Base-by-base conservation (phyloP, 2,888 invertebrate species). In the Proisotoma minuta region DNA sequence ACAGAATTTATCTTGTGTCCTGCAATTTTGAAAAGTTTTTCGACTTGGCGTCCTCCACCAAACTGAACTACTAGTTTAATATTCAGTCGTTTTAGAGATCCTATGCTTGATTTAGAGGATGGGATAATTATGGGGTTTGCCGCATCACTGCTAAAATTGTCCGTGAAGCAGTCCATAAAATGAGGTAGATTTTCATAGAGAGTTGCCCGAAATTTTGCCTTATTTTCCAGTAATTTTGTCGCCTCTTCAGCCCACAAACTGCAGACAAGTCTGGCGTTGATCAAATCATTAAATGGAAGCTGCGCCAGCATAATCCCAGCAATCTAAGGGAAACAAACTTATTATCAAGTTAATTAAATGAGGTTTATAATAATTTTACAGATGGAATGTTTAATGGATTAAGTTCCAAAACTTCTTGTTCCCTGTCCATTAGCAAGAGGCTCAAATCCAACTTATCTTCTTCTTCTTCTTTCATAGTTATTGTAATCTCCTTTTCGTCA, bases 221-320 rank as follows among this genome's bases (percentile, higher is more conserved):
- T 5, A 39, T 53, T 66, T 3, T 49, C 26, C 5, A 60, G 24
- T 18, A 60, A 20, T 27, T 64, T 60, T 20, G 51, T 39, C 0
- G 23, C 58, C 27, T 56, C 40, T 3, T 28, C 34, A 2, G 34
- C 56, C 68, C 68, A 68, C 15, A 60, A 60, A 27, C 51, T 60
- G 48, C 60, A 62, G 12, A 65, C 65, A 10, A 62, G 51, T 22
- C 40, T 57, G 2, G 58, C 27, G 2, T 23, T 1, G 43, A 54
- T 58, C 10, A 60, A 28, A 43, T 51, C 39, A 2, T 24, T 12
- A 12, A 27, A 5, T 8, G 58, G 48, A 1, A 68, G 52, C 5
- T 50, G 50, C 4, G 48, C 23, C 5, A 67, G 29, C 1, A 67
- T 50, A 3, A 60, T 26, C 1, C 39, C 18, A n/a, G 62, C 24